phyloP scores from a whole-genome alignment of 2,888 invertebrate genomes.

The Pycnomerus fuliginosus region DNA sequence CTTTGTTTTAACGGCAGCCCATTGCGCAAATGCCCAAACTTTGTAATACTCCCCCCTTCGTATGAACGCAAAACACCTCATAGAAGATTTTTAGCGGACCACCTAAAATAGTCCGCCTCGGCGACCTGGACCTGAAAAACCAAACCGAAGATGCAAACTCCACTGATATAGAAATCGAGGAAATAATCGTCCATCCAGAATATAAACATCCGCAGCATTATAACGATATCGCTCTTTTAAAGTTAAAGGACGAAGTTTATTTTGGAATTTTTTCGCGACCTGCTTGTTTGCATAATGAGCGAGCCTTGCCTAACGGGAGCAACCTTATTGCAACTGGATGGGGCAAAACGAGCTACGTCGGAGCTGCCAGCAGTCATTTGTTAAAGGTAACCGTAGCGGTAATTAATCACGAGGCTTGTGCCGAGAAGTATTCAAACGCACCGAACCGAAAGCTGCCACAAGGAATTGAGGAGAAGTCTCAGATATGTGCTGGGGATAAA shows the following conservation, averaged over 20 bases:
- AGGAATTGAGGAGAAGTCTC: conserved; percentile 29
- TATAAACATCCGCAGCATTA: conserved; percentile 47
- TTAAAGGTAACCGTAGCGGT: conserved; percentile 46
- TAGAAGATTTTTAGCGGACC: conserved; percentile 25
- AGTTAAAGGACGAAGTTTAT: conserved; percentile 39
- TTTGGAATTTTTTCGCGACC: conserved; percentile 48
- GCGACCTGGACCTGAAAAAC: conserved; percentile 21
- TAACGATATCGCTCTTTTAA: conserved; percentile 53
- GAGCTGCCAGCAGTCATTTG: conserved; percentile 40
- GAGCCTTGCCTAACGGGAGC: conserved; percentile 10
- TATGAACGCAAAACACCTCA: too few species aligned
- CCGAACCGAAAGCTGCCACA: conserved; percentile 11
- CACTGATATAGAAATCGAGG: conserved; percentile 32
- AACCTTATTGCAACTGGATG: conserved; percentile 50
- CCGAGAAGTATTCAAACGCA: conserved; percentile 6
- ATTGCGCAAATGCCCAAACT: too few species aligned
- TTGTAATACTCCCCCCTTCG: too few species aligned
- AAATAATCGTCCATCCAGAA: conserved; percentile 44
- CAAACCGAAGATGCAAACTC: conserved; percentile 45
- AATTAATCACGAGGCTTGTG: conserved; percentile 16
- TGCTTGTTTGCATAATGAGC: conserved; percentile 45
- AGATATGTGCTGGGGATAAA: conserved; percentile 36
- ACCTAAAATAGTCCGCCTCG: conserved; percentile 21
- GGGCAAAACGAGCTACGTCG: conserved; percentile 41
- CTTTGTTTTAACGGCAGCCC: too few species aligned